Base-by-base conservation (phyloP, 2,888 invertebrate genomes). In the Timema podura region DNA sequence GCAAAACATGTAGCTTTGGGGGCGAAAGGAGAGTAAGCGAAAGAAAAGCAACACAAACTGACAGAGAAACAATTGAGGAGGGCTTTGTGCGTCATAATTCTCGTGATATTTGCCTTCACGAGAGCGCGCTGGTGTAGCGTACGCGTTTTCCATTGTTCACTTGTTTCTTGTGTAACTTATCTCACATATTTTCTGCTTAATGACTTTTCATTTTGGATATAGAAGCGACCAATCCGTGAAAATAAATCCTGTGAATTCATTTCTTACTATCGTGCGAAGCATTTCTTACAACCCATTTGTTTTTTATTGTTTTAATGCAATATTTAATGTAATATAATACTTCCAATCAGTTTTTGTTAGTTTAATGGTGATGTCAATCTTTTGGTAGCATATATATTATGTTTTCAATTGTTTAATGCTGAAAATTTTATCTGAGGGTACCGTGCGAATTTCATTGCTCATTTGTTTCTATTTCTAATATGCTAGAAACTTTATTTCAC, bases 91-190 rank as follows among this genome's bases (percentile, higher is more conserved):
- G 30, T 30, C 30, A 30, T 30, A 30, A 30, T 30, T 30, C 30
- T 30, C 1, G 30, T 3, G 3, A 30, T 30, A 30, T 30, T 66
- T 66, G 65, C 51, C 46, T 59, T 68, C 68, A 66, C 67, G 49
- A 66, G 71, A 61, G 68, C 66, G 71, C 66, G 71, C 71, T 71
- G 71, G 68, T 66, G 70, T 70, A 61, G 47, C 64, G 70, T 45
- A 48, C 16, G 46, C 46, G 16, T 61, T 69, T 69, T 70, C 51
- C 70, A 67, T 59, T 57, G 15, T 57, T 70, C 70, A 70, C 59
- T 48, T 70, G 70, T 70, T 67, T 67, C 30, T 30, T 30, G 30
- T 30, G 30, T 30, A 30, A 30, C 30, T 30, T 30, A 30, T 30
- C 30, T 30, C 30, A 30, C 30, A 30, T 30, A 30, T 30, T 30